Base-by-base conservation (phyloP, 2,797 vertebrate species). In the Microtus agrestis region DNA sequence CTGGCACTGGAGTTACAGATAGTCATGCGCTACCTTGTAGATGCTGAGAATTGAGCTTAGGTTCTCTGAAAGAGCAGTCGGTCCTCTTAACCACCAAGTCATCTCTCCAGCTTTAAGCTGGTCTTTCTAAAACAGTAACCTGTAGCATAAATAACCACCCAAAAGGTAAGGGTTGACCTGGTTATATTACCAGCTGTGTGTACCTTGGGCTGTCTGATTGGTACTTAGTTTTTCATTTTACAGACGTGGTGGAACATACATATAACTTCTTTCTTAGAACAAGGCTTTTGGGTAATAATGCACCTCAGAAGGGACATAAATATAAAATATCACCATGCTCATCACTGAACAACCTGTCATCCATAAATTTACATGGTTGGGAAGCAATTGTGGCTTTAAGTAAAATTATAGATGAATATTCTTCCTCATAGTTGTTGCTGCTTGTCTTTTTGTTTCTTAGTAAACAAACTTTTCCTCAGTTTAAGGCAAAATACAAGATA, bases 401-500 rank as follows among this genome's bases (percentile, higher is more conserved):
- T 91, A 67, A 93, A 91, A 79, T 74, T 74, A 5, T 56, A 90
- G 73, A 31, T 86, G 67, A 94, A 86, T 71, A 63, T 85, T 56
- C n/a, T 88, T 74, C 37, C 25, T 69, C 19, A 51, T 61, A 48
- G 14, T 51, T 90, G 15, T 51, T 94, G 51, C 67, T 31, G 59
- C 76, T 27, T 80, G 81, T 88, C 67, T 89, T 76, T 15, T 86
- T 92, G 77, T 76, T 77, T 96, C 46, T 56, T 86, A 25, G 73
- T 65, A 92, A 15, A 96, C 14, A 82, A 94, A 96, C 61, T 65
- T n/a, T 12, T 87, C 13, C 82, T 92, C 14, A 69, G 71, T 96
- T 87, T 95, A 91, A 91, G 59, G 29, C 85, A 97, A 63, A 95
- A 93, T 87, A 89, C 12, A 91, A 77, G 43, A 54, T 85, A 79